Percentiles rank a stretch among this genome's conserved stretches.
phyloP scores from a whole-genome alignment of 2,797 vertebrate species.

The Lepilemur septentrionalis region DNA sequence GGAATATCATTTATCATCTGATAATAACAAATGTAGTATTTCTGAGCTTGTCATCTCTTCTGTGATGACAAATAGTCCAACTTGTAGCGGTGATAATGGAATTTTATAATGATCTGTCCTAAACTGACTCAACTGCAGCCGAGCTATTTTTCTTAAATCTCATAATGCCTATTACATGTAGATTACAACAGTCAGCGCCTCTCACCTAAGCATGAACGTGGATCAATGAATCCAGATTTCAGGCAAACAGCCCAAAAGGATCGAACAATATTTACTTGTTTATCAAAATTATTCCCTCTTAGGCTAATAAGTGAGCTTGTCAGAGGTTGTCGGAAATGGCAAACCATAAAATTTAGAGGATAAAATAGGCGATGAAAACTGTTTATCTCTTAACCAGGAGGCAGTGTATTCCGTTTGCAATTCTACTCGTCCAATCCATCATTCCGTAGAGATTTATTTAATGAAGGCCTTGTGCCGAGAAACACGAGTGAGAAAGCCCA shows the following conservation, averaged over 20 bases:
- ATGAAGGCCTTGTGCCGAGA: conserved; percentile 10
- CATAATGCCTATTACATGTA: conserved; percentile 77
- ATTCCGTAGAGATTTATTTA: conserved; percentile 3
- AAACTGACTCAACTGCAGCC: conserved; percentile 86
- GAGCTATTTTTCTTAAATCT: conserved; percentile 83
- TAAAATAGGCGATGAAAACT: not conserved
- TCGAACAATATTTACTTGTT: conserved; percentile 37
- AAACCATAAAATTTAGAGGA: not conserved
- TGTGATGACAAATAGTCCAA: conserved; percentile 95
- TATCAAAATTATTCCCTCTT: conserved; percentile 39
- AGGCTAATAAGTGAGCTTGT: conserved; percentile 19
- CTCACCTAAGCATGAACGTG: not conserved
- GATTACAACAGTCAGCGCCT: conserved; percentile 68
- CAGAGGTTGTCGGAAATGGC: not conserved
- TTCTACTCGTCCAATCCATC: conserved; percentile 9
- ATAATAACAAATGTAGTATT: conserved; percentile 95
- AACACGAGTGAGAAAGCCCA: not conserved
- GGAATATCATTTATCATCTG: conserved; percentile 94
- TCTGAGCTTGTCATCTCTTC: conserved; percentile 93
- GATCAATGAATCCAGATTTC: conserved; percentile 45
- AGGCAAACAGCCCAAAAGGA: conserved; percentile 27
- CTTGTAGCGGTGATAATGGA: conserved; percentile 93
- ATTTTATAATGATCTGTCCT: conserved; percentile 95
- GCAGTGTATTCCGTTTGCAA: not conserved
- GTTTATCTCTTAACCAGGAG: not conserved